phyloP scores from a whole-genome alignment of 2,888 invertebrate genomes.

The Sphecodes monilicornis region DNA sequence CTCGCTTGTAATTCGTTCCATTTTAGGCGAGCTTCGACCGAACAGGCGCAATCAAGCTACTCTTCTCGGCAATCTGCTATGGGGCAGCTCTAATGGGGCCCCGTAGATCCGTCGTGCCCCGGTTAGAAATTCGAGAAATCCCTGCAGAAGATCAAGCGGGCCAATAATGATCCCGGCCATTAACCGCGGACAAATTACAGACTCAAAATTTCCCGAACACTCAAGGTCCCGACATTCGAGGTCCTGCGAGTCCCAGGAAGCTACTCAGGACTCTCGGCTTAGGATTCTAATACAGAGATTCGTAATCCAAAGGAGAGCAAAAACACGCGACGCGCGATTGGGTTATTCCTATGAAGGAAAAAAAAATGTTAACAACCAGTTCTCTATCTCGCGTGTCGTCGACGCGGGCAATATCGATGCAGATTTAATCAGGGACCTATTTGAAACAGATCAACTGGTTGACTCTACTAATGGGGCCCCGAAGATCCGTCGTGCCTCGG shows the following conservation, averaged over 20 bases:
- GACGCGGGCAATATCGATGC: background rate
- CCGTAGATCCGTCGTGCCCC: background rate
- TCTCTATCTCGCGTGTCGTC: slow-evolving; percentile 2
- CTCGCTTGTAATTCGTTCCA: slow-evolving; percentile 10
- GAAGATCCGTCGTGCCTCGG: no score
- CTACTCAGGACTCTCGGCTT: background rate
- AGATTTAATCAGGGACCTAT: background rate
- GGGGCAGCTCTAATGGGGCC: background rate
- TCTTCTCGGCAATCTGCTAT: background rate
- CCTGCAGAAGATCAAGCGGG: background rate
- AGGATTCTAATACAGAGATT: no score
- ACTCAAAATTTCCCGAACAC: slow-evolving; percentile 28
- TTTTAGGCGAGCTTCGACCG: slow-evolving; percentile 9
- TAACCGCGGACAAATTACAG: slow-evolving; percentile 38
- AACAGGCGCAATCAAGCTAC: background rate
- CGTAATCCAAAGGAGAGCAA: slow-evolving; percentile 3
- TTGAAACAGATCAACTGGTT: background rate
- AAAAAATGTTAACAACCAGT: slow-evolving; percentile 11
- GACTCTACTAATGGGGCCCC: background rate
- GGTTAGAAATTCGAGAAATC: slow-evolving; percentile 12
- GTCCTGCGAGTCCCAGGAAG: background rate
- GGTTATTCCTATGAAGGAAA: background rate
- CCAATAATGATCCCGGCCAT: slow-evolving; percentile 13
- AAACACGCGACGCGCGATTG: background rate
- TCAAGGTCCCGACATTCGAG: no score